Evolutionary conservation across 1,140 invertebrate genomes (phyloP).

Genomic region (Ostrea denselamellosa): DNA sequence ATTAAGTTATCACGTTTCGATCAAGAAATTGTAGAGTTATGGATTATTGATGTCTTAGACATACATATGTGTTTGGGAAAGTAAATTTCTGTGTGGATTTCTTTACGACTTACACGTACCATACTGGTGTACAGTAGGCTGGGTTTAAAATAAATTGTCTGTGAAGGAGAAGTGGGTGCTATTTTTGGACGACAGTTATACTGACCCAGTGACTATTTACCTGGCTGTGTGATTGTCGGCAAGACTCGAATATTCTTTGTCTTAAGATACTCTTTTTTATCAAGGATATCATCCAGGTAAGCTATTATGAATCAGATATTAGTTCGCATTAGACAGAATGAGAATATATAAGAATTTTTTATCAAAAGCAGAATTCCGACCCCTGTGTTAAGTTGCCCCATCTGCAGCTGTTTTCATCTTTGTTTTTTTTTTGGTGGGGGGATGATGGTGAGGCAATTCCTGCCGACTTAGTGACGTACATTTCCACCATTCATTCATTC

Average conservation of each 20-base stretch:
- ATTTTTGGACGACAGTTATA: conserved; percentile 1
- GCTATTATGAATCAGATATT: no score
- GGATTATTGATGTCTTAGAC: not conserved
- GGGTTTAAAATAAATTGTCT: not conserved
- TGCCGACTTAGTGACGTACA: not conserved
- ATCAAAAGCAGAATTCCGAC: not conserved
- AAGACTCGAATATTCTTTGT: not conserved
- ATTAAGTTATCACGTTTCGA: not conserved
- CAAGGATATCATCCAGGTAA: no score
- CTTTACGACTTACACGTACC: not conserved
- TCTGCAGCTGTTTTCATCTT: not conserved
- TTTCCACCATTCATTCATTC: not conserved
- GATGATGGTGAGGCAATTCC: not conserved
- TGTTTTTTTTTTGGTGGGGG: not conserved
- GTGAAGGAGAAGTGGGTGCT: not conserved
- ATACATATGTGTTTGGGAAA: not conserved
- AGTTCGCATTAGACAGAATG: no score
- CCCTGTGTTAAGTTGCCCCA: not conserved
- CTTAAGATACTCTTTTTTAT: not conserved
- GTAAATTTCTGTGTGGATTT: not conserved
- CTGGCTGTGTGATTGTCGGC: not conserved
- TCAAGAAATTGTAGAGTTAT: not conserved
- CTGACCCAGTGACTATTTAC: conserved; percentile 29
- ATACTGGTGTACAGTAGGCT: not conserved
- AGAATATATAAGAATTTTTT: not conserved